Conservation (phyloP, 2,113 vertebrate species). For the Charadrius vociferus region DNA sequence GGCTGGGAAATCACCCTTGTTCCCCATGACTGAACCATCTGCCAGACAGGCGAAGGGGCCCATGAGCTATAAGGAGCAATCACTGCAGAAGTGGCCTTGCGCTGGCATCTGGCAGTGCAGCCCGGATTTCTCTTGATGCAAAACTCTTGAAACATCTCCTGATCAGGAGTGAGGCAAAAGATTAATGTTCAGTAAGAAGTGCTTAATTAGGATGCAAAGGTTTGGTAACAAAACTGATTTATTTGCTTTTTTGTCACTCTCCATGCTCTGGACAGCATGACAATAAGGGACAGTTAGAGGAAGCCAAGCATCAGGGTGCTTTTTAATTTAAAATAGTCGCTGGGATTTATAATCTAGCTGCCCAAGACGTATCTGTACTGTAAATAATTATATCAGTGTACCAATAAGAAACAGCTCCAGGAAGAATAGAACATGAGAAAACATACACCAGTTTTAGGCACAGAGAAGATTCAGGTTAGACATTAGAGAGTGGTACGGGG, state of each 20-base stretch:
- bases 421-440: background rate
- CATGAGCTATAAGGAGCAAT: background rate
- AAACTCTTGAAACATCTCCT: background rate
- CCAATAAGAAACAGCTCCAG: background rate
- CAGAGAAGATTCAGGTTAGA: background rate
- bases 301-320: background rate
- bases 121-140: background rate
- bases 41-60: background rate
- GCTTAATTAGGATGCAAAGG: background rate
- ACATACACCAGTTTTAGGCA: background rate
- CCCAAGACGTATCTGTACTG: background rate
- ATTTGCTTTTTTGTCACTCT: background rate
- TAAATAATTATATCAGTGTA: background rate
- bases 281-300: background rate
- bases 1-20: background rate
- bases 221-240: conserved; percentile 4
- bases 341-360: background rate
- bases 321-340: background rate
- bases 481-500: background rate
- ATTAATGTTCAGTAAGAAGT: background rate
- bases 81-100: background rate
- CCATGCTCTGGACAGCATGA: background rate
- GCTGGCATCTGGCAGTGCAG: background rate
- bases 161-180: background rate
- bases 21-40: background rate